Evolutionary conservation across 1,140 invertebrate genomes (phyloP).

Genomic region (Protaetia brevitarsis): DNA sequence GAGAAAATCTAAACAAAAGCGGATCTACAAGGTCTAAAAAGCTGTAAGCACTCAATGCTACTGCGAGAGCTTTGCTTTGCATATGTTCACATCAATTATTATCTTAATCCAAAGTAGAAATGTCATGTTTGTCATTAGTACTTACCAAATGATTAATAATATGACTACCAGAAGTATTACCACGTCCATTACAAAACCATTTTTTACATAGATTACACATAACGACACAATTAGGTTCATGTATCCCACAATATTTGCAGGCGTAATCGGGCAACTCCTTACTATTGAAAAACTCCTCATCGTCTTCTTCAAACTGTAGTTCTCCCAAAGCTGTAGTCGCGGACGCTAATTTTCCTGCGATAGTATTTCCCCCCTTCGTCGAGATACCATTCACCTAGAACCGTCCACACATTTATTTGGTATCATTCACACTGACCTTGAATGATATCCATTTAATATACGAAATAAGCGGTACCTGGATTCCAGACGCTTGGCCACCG

Average conservation of each 20-base stretch:
- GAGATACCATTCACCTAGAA: conserved; percentile 64
- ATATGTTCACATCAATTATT: no score
- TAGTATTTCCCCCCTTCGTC: conserved; percentile 54
- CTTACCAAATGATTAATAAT: conserved; percentile 94
- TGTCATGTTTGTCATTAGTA: background rate
- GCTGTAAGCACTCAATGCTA: no score
- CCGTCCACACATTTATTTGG: background rate
- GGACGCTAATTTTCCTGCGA: conserved; percentile 67
- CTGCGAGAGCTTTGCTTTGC: no score
- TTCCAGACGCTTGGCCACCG: conserved; percentile 44
- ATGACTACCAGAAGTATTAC: conserved; percentile 97
- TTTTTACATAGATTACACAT: conserved; percentile 98
- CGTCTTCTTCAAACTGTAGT: conserved; percentile 87
- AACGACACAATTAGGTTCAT: conserved; percentile 96
- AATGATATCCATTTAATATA: background rate
- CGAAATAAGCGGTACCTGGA: conserved; percentile 39
- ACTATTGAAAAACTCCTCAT: conserved; percentile 85
- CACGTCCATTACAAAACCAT: conserved; percentile 99
- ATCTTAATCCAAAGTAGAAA: background rate
- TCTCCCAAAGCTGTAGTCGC: conserved; percentile 74
- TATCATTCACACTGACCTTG: background rate
- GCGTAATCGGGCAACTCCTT: conserved; percentile 89
- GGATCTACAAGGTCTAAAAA: no score
- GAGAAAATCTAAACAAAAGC: no score
- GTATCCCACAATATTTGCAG: conserved; percentile 98